These are phyloP conservation scores for Entomobrya multifasciata DNA, from an alignment of 2,888 invertebrate genomes.

Conservation along the genomic window DNA sequence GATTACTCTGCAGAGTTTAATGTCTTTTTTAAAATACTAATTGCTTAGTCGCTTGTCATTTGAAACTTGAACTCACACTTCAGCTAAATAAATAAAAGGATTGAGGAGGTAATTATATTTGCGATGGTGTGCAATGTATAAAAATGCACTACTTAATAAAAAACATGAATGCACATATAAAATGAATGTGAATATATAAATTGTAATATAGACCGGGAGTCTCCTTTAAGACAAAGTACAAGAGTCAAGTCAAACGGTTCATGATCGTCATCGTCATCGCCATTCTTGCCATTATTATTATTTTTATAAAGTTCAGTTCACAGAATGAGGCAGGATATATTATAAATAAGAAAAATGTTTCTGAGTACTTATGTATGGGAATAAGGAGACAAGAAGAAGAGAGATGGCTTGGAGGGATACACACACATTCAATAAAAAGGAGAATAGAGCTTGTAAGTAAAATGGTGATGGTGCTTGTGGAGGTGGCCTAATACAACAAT, in stretches of 20 bases:
- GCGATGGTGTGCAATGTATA: too few relatives aligned
- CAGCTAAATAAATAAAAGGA: too few relatives aligned
- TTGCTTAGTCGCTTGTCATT: too few relatives aligned
- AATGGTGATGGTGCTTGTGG: not conserved
- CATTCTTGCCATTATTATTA: constrained; percentile 62
- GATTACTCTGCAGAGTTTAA: too few relatives aligned
- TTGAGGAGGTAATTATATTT: too few relatives aligned
- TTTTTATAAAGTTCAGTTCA: constrained; percentile 56
- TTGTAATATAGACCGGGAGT: constrained; percentile 73
- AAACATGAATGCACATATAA: not conserved
- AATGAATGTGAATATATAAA: not conserved
- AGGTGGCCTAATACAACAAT: constrained; percentile 44
- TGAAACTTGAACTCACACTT: too few relatives aligned
- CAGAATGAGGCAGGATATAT: constrained; percentile 67
- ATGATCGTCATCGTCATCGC: not conserved
- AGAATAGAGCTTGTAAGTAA: too few relatives aligned
- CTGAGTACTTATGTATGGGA: constrained; percentile 61
- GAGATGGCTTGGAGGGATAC: constrained; percentile 48
- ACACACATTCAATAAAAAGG: constrained; percentile 9
- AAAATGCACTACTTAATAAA: too few relatives aligned
- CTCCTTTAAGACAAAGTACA: too few relatives aligned
- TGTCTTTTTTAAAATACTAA: too few relatives aligned
- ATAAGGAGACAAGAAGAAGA: constrained; percentile 61
- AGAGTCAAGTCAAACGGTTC: not conserved
- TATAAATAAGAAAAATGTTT: not conserved